phyloP scores from a whole-genome alignment of 2,113 vertebrate genomes.

The Blennius ocellaris region DNA sequence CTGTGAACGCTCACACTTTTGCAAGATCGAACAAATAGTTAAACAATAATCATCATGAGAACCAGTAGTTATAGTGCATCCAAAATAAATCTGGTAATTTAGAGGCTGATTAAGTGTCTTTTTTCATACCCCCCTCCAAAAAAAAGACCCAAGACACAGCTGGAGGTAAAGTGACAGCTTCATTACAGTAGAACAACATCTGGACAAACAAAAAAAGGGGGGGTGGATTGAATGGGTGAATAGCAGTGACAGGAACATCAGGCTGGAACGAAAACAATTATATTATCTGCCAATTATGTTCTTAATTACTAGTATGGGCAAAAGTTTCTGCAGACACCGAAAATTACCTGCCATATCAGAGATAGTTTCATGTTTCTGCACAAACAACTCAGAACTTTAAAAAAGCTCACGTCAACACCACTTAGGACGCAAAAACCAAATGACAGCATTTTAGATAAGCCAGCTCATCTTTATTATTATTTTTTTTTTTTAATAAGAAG shows the following conservation, averaged over 20 bases:
- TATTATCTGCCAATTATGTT: not conserved
- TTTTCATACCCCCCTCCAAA: too few species aligned
- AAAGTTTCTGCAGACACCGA: not conserved
- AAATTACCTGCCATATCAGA: too few species aligned
- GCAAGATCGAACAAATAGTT: not conserved
- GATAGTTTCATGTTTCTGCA: too few species aligned
- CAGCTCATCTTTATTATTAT: too few species aligned
- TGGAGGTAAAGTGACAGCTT: constrained; percentile 1
- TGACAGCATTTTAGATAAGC: too few species aligned
- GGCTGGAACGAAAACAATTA: not conserved
- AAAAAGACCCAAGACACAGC: not conserved
- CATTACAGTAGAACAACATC: not conserved
- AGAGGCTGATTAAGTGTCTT: too few species aligned
- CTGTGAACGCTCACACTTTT: not conserved
- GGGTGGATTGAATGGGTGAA: too few species aligned
- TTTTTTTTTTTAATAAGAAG: too few species aligned
- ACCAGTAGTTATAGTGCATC: too few species aligned
- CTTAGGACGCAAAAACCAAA: not conserved
- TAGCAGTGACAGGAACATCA: not conserved
- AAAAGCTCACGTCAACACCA: not conserved
- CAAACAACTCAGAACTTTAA: not conserved
- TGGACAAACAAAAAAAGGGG: not conserved
- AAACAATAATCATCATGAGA: not conserved
- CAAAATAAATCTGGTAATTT: too few species aligned
- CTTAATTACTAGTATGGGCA: not conserved